phyloP scores from a whole-genome alignment of 2,797 vertebrate genomes.

The Pipistrellus nathusii region DNA sequence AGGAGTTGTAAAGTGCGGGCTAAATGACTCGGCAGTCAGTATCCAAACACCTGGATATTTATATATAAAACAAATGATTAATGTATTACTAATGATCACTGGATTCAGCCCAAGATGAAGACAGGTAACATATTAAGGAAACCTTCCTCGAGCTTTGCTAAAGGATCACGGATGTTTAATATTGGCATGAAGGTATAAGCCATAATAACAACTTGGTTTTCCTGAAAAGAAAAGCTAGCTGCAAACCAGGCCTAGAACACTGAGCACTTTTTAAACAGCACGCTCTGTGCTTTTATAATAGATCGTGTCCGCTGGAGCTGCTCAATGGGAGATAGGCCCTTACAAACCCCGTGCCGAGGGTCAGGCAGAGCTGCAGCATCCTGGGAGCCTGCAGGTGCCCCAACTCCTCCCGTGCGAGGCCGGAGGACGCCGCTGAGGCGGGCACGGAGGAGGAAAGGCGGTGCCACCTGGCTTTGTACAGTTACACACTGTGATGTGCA shows the following conservation, averaged over 20 bases:
- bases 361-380: neutral
- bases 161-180: constrained; percentile 61
- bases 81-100: constrained; percentile 74
- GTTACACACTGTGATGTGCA: neutral
- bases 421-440: neutral
- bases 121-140: constrained; percentile 21
- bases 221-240: constrained; percentile 34
- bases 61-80: neutral
- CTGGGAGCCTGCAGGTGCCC: neutral
- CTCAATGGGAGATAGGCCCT: neutral
- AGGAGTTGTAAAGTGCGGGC: neutral
- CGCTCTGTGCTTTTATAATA: neutral
- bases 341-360: neutral
- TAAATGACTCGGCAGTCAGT: constrained; percentile 42
- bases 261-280: neutral
- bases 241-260: constrained; percentile 1
- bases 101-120: constrained; percentile 61
- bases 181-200: neutral
- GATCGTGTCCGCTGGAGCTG: neutral
- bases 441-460: neutral
- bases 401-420: neutral
- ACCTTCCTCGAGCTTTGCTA: constrained; percentile 25
- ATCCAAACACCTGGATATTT: constrained; percentile 68
- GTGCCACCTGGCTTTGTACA: neutral
- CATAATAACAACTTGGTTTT: neutral